phyloP scores from a whole-genome alignment of 2,888 invertebrate genomes.

The Escarpia spicata region DNA sequence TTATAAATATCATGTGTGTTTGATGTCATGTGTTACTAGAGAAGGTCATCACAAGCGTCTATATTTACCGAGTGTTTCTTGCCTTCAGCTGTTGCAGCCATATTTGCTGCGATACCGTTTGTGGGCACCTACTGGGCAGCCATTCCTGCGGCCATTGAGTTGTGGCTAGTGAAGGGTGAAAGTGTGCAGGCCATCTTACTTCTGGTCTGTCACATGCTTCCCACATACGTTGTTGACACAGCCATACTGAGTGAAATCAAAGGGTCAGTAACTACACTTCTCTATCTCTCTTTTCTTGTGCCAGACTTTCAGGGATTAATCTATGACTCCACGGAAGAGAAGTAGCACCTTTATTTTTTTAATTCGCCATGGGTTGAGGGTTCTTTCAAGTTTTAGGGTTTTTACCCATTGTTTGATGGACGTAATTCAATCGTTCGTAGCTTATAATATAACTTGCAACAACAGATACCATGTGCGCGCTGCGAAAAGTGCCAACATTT shows the following conservation, averaged over 20 bases:
- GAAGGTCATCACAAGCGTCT: background rate
- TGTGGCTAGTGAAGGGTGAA: constrained; percentile 91
- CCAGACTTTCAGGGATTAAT: too few species aligned
- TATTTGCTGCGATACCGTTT: constrained; percentile 95
- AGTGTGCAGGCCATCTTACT: constrained; percentile 83
- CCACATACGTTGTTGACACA: constrained; percentile 91
- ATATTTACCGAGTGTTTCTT: background rate
- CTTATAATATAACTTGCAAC: too few species aligned
- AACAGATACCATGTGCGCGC: too few species aligned
- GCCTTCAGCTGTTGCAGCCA: constrained; percentile 82
- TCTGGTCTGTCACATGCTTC: constrained; percentile 85
- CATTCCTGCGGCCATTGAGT: constrained; percentile 90
- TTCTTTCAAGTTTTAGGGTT: too few species aligned
- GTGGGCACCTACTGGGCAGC: constrained; percentile 96
- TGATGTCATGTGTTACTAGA: background rate
- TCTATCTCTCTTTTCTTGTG: background rate
- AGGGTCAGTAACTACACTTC: constrained; percentile 73
- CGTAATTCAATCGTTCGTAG: too few species aligned
- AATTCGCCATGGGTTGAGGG: too few species aligned
- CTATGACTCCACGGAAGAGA: too few species aligned
- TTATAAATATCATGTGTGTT: constrained; percentile 13
- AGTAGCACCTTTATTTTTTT: too few species aligned
- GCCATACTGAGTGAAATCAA: constrained; percentile 97
- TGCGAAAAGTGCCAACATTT: too few species aligned
- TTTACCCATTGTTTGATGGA: too few species aligned